These are phyloP conservation scores for Drosophila kambysellisi DNA, from an alignment of 2,888 invertebrate species.

Conservation along the genomic window DNA sequence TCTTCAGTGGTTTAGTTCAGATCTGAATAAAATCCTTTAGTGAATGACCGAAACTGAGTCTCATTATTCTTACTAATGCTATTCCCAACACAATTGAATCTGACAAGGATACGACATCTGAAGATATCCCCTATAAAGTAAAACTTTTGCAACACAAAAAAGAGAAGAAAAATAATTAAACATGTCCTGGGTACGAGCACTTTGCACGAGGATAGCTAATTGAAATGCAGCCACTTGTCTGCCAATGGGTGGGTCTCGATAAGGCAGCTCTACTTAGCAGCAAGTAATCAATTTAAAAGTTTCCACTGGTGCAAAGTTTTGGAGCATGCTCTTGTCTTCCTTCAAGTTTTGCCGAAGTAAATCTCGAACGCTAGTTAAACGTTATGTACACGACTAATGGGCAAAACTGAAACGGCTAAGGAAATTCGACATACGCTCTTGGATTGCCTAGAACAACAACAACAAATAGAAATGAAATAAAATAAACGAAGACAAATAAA, in stretches of 20 bases:
- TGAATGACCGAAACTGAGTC: not conserved
- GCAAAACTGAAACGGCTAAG: conserved; percentile 59
- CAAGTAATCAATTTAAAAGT: conserved; percentile 76
- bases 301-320: conserved; percentile 60
- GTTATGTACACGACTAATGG: conserved; percentile 68
- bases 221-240: conserved; percentile 66
- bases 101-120: conserved; percentile 7
- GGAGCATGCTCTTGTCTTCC: conserved; percentile 53
- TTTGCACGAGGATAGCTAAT: conserved; percentile 50
- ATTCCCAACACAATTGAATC: not conserved
- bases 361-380: conserved; percentile 64
- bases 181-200: conserved; percentile 21
- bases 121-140: not conserved
- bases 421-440: conserved; percentile 40
- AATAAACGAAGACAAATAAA: conserved; percentile 19
- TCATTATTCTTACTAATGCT: not conserved
- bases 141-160: conserved; percentile 22
- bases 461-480: conserved; percentile 8
- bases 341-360: conserved; percentile 58
- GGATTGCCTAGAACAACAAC: conserved; percentile 8
- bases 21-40: not conserved
- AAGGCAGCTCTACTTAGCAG: conserved; percentile 16
- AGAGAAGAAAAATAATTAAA: conserved; percentile 22
- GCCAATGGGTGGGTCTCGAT: conserved; percentile 10
- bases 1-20: not conserved